Evolutionary conservation across 37 sponge, comb jelly and placozoan species (phyloP), one percentile per base, ranked within the genome.

Genomic region (Halisarca cf. caerulea): DNA sequence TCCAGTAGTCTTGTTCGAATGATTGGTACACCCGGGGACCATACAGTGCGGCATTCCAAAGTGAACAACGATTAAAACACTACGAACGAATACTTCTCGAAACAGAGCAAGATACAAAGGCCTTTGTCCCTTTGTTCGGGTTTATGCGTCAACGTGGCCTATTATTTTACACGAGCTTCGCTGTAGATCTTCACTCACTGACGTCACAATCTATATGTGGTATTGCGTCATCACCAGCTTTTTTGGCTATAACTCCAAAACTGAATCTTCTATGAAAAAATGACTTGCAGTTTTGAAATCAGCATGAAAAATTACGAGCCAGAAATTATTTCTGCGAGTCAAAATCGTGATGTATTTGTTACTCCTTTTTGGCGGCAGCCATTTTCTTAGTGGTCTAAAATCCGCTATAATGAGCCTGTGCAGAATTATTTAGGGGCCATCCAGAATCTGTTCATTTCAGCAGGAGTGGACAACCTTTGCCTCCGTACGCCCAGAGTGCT

Each of bases 231-330:
- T 54, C 11, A 54, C 11, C 57, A 54, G 17, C 57, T 20, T 54
- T 20, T 54, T 17, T 54, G 17, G 17, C 17, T 20, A 54, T 54
- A 54, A 20, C 17, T 54, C 57, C 11, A 20, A 54, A 54, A 54
- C 57, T 54, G 17, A 54, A 54, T 20, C 57, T 20, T 17, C 17
- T 54, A 54, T 54, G 57, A 54, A 17, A 54, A 54, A 54, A 54
- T 17, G 57, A 27, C 23, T 6, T 9, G 60, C 60, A 59, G 25
- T 59, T 2, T 27, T 59, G 60, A 59, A 59, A 59, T 59, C 60
- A 59, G 60, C 60, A 59, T 59, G 60, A n/a, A 59, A 2, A 59
- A 27, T 59, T 59, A n/a, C n/a, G n/a, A n/a, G n/a, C n/a, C n/a
- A n/a, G n/a, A n/a, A n/a, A n/a, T n/a, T n/a, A n/a, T n/a, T n/a